phyloP scores from a whole-genome alignment of 1,140 invertebrate genomes.

The Pachypeltis micranthus region DNA sequence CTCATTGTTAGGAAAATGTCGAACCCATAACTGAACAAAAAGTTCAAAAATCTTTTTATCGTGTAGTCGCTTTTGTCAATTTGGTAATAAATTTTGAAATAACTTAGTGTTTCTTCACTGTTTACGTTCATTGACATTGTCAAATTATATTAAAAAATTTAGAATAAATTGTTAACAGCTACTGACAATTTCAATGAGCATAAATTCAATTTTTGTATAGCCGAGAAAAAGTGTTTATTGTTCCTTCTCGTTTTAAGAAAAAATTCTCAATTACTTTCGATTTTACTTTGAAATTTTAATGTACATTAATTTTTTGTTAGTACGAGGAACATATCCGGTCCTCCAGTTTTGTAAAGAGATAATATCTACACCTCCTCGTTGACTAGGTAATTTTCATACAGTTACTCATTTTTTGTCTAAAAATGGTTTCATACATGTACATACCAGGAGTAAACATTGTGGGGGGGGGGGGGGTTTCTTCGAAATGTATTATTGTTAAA shows the following conservation, averaged over 20 bases:
- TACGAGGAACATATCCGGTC: slow-evolving; percentile 13
- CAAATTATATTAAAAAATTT: slow-evolving; percentile 20
- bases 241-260: neutral
- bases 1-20: too few relatives aligned
- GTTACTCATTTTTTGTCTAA: neutral
- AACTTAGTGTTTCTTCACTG: slow-evolving; percentile 2
- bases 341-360: slow-evolving; percentile 16
- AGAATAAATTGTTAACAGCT: slow-evolving; percentile 19
- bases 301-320: slow-evolving; percentile 4
- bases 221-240: too few relatives aligned
- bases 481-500: too few relatives aligned
- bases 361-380: slow-evolving; percentile 19
- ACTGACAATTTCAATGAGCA: slow-evolving; percentile 18
- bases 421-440: neutral
- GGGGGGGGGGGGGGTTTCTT: too few relatives aligned
- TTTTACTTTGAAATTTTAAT: neutral
- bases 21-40: too few relatives aligned
- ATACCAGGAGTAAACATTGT: too few relatives aligned
- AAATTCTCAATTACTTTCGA: neutral
- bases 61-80: too few relatives aligned
- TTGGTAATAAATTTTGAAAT: too few relatives aligned
- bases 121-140: slow-evolving; percentile 11
- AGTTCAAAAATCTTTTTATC: too few relatives aligned
- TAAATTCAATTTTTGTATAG: slow-evolving; percentile 3
- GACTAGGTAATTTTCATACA: slow-evolving; percentile 20